phyloP scores from a whole-genome alignment of 2,888 invertebrate species.

The Stenurella melanura region DNA sequence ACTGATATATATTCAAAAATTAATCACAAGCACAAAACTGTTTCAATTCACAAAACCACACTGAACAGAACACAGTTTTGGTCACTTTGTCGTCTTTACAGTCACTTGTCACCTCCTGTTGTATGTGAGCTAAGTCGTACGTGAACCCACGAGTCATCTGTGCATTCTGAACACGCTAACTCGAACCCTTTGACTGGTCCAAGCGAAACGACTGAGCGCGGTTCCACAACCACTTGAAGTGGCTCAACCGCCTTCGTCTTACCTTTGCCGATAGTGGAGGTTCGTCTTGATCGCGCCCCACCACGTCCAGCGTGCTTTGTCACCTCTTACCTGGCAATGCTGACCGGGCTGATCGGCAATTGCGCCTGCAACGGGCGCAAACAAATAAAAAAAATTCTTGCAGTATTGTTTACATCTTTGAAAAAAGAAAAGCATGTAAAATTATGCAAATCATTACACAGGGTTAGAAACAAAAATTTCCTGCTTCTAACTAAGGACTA shows the following conservation, averaged over 20 bases:
- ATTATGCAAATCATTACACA: too few relatives aligned
- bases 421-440: too few relatives aligned
- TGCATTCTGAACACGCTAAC: conserved; percentile 49
- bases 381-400: neutral
- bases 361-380: neutral
- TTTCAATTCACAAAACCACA: conserved; percentile 25
- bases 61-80: conserved; percentile 23
- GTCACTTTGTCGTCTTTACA: conserved; percentile 5
- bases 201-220: conserved; percentile 49
- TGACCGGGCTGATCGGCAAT: conserved; percentile 13
- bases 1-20: conserved; percentile 8
- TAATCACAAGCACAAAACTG: conserved; percentile 26
- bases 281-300: conserved; percentile 45
- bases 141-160: conserved; percentile 25
- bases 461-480: too few relatives aligned
- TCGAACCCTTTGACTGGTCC: conserved; percentile 58
- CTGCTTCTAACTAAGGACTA: too few relatives aligned
- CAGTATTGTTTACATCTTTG: neutral
- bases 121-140: neutral
- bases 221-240: conserved; percentile 55
- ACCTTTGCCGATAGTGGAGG: conserved; percentile 27
- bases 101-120: conserved; percentile 15
- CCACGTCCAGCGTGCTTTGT: conserved; percentile 58
- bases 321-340: conserved; percentile 59
- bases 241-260: conserved; percentile 43